Base-by-base conservation (phyloP, 2,113 vertebrate genomes). In the Serinus canaria region DNA sequence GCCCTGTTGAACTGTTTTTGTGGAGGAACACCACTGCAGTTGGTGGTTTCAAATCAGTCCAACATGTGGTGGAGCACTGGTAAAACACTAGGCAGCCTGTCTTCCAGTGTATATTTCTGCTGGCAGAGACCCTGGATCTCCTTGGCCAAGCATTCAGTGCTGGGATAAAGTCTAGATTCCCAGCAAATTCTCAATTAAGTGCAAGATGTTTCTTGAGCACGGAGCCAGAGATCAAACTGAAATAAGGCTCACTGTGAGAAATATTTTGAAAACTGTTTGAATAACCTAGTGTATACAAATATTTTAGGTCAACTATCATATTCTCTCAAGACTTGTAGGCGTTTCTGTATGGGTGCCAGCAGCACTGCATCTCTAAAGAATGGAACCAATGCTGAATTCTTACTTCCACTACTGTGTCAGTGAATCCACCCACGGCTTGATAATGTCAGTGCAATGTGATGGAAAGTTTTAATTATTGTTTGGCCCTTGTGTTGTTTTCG, bases 221-320 rank as follows among this genome's bases (percentile, higher is more conserved):
- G 0, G 78, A 95, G 95, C 94, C 94, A 96, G 93, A 92, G 93
- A 96, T 95, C 91, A 92, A 94, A 87, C 89, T 73, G 87, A 95
- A 96, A 80, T 90, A 74, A 90, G 79, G 78, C 90, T 83, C 39
- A 3, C 27, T 92, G 83, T 86, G 83, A 90, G 93, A 93, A 96
- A 90, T 94, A 87, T 93, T 94, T 95, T 87, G 53, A 93, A 89
- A 92, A 90, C 83, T 96, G 88, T 94, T 96, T 96, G 90, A 95
- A 94, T 96, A 96, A 89, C 93, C 88, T 78, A 93, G 83, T 53
- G 76, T 95, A 70, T 94, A 96, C 88, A 96, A 96, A 96, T 93
- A 96, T 95, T 96, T 96, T 78, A 94, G 95, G 92, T 96, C 95
- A 95, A 75, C 88, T 93, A 56, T 95, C 83, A 72, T 93, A 90